Percentiles rank a stretch among this genome's conserved stretches.
Conservation (phyloP, 2,797 vertebrate species). For the Sus cebifrons region DNA sequence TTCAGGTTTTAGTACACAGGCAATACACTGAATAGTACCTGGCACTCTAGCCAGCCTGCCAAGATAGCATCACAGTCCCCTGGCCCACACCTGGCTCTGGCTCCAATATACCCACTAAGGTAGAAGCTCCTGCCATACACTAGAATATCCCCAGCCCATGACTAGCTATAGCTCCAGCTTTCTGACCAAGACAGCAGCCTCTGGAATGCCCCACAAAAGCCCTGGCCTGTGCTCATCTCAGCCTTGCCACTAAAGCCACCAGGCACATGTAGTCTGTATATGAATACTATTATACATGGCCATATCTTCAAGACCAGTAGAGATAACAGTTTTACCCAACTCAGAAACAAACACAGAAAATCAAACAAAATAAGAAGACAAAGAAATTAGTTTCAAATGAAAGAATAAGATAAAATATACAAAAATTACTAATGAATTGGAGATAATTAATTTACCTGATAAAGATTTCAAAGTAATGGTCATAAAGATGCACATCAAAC, state of each 20-base stretch:
- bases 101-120: background rate
- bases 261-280: background rate
- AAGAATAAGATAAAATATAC: background rate
- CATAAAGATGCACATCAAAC: background rate
- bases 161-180: background rate
- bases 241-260: background rate
- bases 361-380: background rate
- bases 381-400: background rate
- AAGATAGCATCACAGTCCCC: background rate
- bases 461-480: background rate
- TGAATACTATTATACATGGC: background rate
- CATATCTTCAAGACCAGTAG: background rate
- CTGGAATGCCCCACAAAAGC: background rate
- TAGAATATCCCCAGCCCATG: background rate
- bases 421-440: background rate
- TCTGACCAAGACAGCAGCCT: background rate
- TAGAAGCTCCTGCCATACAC: background rate
- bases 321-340: background rate
- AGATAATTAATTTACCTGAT: background rate
- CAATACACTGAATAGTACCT: background rate
- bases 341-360: background rate
- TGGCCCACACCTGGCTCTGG: background rate
- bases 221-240: background rate
- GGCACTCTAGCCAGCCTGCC: background rate
- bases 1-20: background rate